These are phyloP conservation scores for Xanthorhoe designata DNA, from an alignment of 2,888 invertebrate species.

Conservation along the genomic window DNA sequence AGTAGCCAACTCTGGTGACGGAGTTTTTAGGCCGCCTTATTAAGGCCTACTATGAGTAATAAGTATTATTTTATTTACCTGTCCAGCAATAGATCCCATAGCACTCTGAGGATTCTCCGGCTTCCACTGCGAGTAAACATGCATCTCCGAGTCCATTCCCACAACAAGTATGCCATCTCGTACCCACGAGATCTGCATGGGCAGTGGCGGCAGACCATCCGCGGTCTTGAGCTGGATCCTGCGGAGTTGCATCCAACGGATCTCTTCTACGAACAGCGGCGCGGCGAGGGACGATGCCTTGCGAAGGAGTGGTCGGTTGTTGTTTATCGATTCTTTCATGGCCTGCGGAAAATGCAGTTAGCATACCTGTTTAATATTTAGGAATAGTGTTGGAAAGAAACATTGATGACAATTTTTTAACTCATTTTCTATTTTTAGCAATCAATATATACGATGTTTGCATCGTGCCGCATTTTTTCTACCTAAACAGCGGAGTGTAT, in stretches of 20 bases:
- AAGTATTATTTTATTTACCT: too few species aligned
- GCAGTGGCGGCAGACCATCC: constrained; percentile 97
- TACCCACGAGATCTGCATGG: constrained; percentile 99
- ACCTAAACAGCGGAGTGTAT: too few species aligned
- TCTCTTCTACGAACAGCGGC: constrained; percentile 95
- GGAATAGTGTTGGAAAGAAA: too few species aligned
- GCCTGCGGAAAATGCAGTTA: constrained; percentile 70
- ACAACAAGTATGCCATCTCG: constrained; percentile 98
- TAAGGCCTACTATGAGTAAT: too few species aligned
- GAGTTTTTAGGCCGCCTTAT: too few species aligned
- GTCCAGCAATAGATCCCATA: constrained; percentile 59
- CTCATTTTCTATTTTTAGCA: too few species aligned
- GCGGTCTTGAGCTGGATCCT: constrained; percentile 96
- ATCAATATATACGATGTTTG: too few species aligned
- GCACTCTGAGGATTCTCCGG: constrained; percentile 83
- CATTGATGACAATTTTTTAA: too few species aligned
- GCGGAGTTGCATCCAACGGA: constrained; percentile 98
- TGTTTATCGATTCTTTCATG: constrained; percentile 94
- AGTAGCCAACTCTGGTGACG: too few species aligned
- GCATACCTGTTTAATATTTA: too few species aligned
- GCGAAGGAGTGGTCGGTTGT: constrained; percentile 93
- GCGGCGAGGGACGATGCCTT: constrained; percentile 97
- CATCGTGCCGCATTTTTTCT: too few species aligned
- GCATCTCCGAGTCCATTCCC: constrained; percentile 99
- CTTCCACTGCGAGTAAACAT: constrained; percentile 99